Conservation (phyloP, 35 echinoderm and acorn worm species). For the Heliocidaris erythrogramma region DNA sequence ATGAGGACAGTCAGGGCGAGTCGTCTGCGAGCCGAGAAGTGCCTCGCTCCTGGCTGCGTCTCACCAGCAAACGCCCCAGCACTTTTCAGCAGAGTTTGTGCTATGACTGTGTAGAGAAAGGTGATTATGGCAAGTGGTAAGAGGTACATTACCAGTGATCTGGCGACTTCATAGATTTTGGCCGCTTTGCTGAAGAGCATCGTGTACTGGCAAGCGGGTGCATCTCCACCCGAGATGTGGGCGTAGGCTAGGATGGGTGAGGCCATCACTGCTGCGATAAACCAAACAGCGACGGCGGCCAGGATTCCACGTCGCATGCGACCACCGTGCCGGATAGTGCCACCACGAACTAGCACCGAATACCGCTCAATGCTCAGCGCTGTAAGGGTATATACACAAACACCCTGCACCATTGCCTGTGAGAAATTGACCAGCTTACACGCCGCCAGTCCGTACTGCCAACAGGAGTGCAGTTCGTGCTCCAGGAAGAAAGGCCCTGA, state of each 20-base stretch:
- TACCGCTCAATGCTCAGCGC: conserved; percentile 73
- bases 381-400: conserved; percentile 70
- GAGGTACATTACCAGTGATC: conserved; percentile 55
- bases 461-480: conserved; percentile 59
- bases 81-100: conserved; percentile 67
- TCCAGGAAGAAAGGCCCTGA: conserved; percentile 71
- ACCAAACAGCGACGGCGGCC: conserved; percentile 55
- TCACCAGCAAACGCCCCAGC: conserved; percentile 72
- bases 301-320: conserved; percentile 40
- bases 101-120: conserved; percentile 72
- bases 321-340: conserved; percentile 25
- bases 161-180: conserved; percentile 60
- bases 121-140: conserved; percentile 59
- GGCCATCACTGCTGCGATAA: conserved; percentile 41
- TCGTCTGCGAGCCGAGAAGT: conserved; percentile 77
- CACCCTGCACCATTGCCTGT: conserved; percentile 67
- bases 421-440: conserved; percentile 75
- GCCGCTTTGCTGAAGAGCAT: conserved; percentile 23
- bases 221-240: background rate
- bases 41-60: conserved; percentile 78
- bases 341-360: conserved; percentile 53
- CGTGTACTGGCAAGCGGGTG: conserved; percentile 53
- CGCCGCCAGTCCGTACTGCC: conserved; percentile 53
- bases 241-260: conserved; percentile 59
- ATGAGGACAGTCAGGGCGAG: conserved; percentile 82